These are phyloP conservation scores for Harpalus rufipes DNA, from an alignment of 2,888 invertebrate species.

Conservation along the genomic window DNA sequence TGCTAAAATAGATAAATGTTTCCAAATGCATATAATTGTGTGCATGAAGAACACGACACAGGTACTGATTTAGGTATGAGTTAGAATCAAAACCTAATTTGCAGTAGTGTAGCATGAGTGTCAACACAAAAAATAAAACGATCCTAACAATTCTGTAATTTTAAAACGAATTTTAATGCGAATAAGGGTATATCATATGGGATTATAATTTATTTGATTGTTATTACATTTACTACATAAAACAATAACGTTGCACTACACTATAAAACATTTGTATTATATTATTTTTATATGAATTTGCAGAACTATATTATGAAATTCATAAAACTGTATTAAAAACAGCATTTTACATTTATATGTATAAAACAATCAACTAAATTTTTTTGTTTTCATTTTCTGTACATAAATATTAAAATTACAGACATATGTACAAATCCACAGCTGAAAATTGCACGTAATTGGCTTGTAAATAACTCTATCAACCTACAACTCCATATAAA, in stretches of 20 bases:
- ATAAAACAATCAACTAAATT: slow-evolving; percentile 33
- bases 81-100: slow-evolving; percentile 27
- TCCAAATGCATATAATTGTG: slow-evolving; percentile 31
- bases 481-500: not conserved
- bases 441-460: slow-evolving; percentile 50
- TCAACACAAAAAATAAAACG: slow-evolving; percentile 41
- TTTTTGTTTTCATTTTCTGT: slow-evolving; percentile 6
- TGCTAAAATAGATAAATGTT: slow-evolving; percentile 55
- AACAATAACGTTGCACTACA: too few species aligned
- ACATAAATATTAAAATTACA: slow-evolving; percentile 37
- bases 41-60: slow-evolving; percentile 52
- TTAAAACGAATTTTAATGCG: not conserved
- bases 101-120: slow-evolving; percentile 37
- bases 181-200: not conserved
- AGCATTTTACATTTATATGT: not conserved
- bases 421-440: slow-evolving; percentile 31
- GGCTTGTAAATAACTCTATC: slow-evolving; percentile 59
- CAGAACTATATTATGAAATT: not conserved
- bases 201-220: slow-evolving; percentile 21
- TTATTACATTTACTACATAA: not conserved
- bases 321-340: not conserved
- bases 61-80: slow-evolving; percentile 36
- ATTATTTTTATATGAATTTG: not conserved
- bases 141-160: slow-evolving; percentile 39
- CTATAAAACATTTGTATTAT: not conserved